Conservation (phyloP, 1,140 invertebrate species). For the Laodelphax striatellus region DNA sequence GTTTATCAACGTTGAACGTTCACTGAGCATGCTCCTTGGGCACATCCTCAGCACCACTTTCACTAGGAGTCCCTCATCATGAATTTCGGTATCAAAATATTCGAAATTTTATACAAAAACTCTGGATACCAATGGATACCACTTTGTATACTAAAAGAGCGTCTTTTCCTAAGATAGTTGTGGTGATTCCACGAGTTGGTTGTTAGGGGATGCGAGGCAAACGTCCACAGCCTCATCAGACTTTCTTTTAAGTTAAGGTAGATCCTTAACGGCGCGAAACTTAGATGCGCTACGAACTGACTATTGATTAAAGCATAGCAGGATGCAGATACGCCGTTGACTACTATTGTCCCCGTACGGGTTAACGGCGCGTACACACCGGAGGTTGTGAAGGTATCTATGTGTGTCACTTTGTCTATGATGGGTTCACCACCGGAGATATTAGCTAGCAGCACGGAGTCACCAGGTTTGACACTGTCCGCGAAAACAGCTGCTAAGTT, state of each 20-base stretch:
- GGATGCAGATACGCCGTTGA: conserved; percentile 82
- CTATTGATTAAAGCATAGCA: conserved; percentile 88
- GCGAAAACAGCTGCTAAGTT: conserved; percentile 42
- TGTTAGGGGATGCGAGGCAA: conserved; percentile 13
- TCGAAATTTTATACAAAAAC: conserved; percentile 44
- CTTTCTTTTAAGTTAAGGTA: conserved; percentile 34
- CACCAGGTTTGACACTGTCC: conserved; percentile 38
- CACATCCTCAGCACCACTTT: no score
- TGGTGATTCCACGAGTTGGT: background rate
- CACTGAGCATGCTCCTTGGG: no score
- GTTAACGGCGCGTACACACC: conserved; percentile 91
- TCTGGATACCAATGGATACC: conserved; percentile 84
- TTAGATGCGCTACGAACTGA: conserved; percentile 71
- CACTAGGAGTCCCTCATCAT: background rate
- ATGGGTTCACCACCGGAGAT: conserved; percentile 31
- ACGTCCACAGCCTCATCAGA: conserved; percentile 22
- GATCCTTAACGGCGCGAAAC: conserved; percentile 65
- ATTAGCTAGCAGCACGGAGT: conserved; percentile 39
- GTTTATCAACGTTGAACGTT: no score
- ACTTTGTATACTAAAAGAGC: conserved; percentile 24
- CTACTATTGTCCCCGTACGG: conserved; percentile 70
- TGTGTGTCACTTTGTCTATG: conserved; percentile 42
- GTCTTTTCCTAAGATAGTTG: conserved; percentile 28
- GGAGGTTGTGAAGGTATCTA: conserved; percentile 40
- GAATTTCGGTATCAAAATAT: conserved; percentile 15